Percentiles rank a stretch among this genome's conserved stretches.
Conservation (phyloP, 2,888 invertebrate species). For the Tineola bisselliella region DNA sequence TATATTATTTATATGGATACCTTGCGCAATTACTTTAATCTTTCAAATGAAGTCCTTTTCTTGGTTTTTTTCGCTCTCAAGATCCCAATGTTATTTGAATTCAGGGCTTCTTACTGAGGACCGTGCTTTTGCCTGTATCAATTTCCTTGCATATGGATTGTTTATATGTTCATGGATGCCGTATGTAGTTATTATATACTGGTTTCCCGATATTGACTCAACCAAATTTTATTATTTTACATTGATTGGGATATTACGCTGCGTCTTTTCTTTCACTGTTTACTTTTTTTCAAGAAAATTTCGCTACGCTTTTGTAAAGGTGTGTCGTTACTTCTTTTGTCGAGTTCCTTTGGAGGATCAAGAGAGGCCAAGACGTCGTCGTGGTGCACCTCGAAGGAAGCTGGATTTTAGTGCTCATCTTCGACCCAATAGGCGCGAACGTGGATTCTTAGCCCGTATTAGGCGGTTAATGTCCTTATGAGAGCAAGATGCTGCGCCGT, state of each 20-base stretch:
- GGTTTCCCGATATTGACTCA: slow-evolving; percentile 54
- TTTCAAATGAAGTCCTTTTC: slow-evolving; percentile 61
- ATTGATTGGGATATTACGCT: slow-evolving; percentile 76
- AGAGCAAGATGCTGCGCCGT: background rate
- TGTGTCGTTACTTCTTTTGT: background rate
- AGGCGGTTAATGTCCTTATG: background rate
- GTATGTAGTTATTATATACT: slow-evolving; percentile 69
- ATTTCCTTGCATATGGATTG: slow-evolving; percentile 71
- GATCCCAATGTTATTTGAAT: slow-evolving; percentile 69
- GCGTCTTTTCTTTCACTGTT: slow-evolving; percentile 73
- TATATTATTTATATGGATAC: slow-evolving; percentile 68
- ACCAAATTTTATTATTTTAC: slow-evolving; percentile 72
- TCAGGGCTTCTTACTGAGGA: slow-evolving; percentile 72
- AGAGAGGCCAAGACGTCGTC: background rate
- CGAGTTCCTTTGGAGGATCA: background rate
- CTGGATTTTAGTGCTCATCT: background rate
- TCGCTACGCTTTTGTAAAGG: slow-evolving; percentile 31
- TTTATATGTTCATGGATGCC: slow-evolving; percentile 73
- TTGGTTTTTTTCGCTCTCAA: slow-evolving; percentile 59
- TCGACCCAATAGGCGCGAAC: background rate
- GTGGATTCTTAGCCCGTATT: background rate
- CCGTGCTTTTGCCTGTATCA: slow-evolving; percentile 69
- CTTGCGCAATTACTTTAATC: slow-evolving; percentile 63
- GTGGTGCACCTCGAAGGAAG: background rate
- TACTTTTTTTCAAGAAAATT: background rate